A percentile compares a stretch with the other conserved stretches of the same genome.
Evolutionary conservation across 2,113 vertebrate genomes (phyloP).

Genomic region (Ploceus nigricollis): DNA sequence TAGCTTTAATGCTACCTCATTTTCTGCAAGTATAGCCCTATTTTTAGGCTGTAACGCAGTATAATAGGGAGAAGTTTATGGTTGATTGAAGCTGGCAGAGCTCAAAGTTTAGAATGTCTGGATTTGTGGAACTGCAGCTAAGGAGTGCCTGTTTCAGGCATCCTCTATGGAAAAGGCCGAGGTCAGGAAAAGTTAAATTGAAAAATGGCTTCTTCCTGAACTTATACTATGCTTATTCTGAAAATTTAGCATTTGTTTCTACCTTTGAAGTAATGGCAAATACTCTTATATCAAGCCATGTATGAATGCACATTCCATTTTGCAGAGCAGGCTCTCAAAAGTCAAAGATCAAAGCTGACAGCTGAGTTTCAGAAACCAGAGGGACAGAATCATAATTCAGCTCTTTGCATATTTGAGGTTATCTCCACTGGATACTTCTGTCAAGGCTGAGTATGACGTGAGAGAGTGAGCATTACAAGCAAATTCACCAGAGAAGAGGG

Average conservation of each 20-base stretch:
- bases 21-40: background rate
- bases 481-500: background rate
- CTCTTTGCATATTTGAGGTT: slow-evolving; percentile 4
- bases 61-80: background rate
- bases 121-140: background rate
- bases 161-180: background rate
- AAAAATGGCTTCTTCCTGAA: slow-evolving; percentile 1
- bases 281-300: background rate
- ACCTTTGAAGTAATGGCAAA: background rate
- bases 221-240: background rate
- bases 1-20: background rate
- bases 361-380: background rate
- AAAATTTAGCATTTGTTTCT: background rate
- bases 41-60: background rate
- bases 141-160: background rate
- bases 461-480: background rate
- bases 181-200: background rate
- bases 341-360: slow-evolving; percentile 42
- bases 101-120: background rate
- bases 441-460: background rate
- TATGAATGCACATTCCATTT: background rate
- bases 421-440: background rate
- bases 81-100: background rate
- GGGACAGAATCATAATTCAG: background rate
- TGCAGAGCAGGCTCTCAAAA: background rate